A percentile compares a stretch with the other conserved stretches of the same genome.
phyloP scores from a whole-genome alignment of 2,113 vertebrate genomes.

The Myotis lucifugus region DNA sequence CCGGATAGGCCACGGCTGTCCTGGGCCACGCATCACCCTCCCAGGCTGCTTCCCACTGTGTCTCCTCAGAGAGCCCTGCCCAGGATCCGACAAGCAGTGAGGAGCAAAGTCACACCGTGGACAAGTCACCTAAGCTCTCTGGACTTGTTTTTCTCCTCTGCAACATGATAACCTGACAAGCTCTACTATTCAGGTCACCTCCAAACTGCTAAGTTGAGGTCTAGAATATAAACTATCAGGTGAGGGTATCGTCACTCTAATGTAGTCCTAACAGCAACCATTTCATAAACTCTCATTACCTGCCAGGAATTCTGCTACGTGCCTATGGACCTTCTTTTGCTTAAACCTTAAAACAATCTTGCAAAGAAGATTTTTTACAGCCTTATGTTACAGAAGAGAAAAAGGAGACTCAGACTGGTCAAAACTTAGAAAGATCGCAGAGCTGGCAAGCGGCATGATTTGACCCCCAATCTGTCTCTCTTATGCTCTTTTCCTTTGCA shows the following conservation, averaged over 20 bases:
- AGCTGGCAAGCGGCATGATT: neutral
- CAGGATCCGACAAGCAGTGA: neutral
- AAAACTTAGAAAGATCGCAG: neutral
- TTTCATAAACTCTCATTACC: neutral
- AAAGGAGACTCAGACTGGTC: neutral
- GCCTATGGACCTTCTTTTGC: neutral
- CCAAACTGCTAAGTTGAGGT: neutral
- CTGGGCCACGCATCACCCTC: neutral
- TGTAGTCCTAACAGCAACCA: neutral
- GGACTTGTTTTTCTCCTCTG: neutral
- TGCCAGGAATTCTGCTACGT: neutral
- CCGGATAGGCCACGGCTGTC: neutral
- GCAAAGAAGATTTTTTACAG: neutral
- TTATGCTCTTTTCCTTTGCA: slow-evolving; percentile 20
- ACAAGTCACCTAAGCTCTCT: neutral
- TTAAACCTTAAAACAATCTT: neutral
- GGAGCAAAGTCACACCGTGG: neutral
- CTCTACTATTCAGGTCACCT: neutral
- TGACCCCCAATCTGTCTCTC: neutral
- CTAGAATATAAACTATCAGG: neutral
- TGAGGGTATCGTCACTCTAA: neutral
- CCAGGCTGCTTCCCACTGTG: neutral
- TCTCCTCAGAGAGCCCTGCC: neutral
- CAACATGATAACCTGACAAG: neutral
- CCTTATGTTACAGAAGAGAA: neutral